These are phyloP conservation scores for Oscheius sp. DNA, from an alignment of 2,888 invertebrate species.

Conservation along the genomic window DNA sequence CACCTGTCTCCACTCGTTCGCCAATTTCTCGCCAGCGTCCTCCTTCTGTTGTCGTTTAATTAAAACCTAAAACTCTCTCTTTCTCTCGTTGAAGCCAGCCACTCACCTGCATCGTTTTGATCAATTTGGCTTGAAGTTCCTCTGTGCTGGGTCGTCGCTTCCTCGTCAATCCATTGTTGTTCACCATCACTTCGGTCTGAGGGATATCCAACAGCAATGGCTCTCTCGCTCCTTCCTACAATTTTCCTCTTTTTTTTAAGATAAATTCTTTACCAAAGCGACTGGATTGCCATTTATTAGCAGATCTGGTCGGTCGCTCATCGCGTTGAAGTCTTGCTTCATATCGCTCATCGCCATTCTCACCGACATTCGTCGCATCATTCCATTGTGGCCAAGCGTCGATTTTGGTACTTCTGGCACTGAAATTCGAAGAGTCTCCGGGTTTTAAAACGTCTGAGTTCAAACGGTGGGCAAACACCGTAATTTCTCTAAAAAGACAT, in stretches of 20 bases:
- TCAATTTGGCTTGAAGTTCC: constrained; percentile 41
- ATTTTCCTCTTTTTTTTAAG: background rate
- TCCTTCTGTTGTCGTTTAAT: constrained; percentile 73
- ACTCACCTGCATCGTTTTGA: constrained; percentile 71
- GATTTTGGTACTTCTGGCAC: constrained; percentile 29
- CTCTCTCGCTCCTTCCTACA: constrained; percentile 6
- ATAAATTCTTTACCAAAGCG: background rate
- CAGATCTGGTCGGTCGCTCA: constrained; percentile 17
- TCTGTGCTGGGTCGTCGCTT: constrained; percentile 34
- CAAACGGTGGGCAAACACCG: too few relatives aligned
- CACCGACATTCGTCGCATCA: constrained; percentile 34
- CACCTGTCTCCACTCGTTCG: constrained; percentile 75
- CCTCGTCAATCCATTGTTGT: constrained; percentile 7
- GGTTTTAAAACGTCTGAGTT: too few relatives aligned
- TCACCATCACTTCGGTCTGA: constrained; percentile 19
- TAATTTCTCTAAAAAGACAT: too few relatives aligned
- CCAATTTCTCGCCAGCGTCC: constrained; percentile 72
- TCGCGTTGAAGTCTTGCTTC: constrained; percentile 26
- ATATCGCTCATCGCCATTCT: constrained; percentile 33
- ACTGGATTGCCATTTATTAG: constrained; percentile 11
- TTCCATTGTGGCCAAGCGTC: constrained; percentile 11
- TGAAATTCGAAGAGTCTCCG: too few relatives aligned
- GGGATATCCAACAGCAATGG: constrained; percentile 22
- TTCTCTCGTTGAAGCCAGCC: background rate
- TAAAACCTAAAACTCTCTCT: constrained; percentile 70